Base-by-base conservation (phyloP, 2,113 vertebrate genomes). In the Herpetotheres cachinnans region DNA sequence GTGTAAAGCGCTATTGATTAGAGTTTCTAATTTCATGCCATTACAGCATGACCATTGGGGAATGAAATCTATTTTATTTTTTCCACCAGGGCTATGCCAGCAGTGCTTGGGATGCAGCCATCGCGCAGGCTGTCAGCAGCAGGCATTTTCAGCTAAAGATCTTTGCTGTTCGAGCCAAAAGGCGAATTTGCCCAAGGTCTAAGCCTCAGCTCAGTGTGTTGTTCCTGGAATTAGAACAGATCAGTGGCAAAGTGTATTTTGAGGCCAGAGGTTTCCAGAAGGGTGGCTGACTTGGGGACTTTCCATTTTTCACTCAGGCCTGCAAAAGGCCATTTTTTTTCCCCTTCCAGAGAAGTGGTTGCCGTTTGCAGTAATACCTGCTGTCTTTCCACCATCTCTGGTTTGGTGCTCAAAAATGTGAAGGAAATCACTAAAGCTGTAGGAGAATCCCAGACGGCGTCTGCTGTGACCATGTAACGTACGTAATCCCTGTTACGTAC, bases 11-110 rank as follows among this genome's bases (percentile, higher is more conserved):
- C 97, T 96, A 98, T 98, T 98, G 98, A 98, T 98, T 98, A 97
- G 96, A 97, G 95, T 98, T 98, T 98, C 97, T 97, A 98, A 98
- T 98, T 98, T 98, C 97, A 97, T 98, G 97, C 97, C 97, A 97
- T 98, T 98, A 95, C 97, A 97, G 97, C 98, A 96, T 97, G 97
- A 97, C 97, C 97, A 95, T 88, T 95, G 95, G 94, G 96, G 97
- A 98, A 98, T 97, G 96, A 96, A 97, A 98, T 97, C 87, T 81
- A 89, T 97, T 98, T 98, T 95, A 89, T 97, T 80, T 72, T 96
- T 96, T 96, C 96, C 97, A 93, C 61, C 74, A 79, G 2, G 20
- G 79, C 84, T 74, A 46, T 90, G 97, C 95, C 94, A 95, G 87
- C 91, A 91, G 67, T 36, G 84, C 73, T 93, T 91, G 95, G 93